phyloP scores from a whole-genome alignment of 2,113 vertebrate genomes.

The Apodemus sylvaticus region DNA sequence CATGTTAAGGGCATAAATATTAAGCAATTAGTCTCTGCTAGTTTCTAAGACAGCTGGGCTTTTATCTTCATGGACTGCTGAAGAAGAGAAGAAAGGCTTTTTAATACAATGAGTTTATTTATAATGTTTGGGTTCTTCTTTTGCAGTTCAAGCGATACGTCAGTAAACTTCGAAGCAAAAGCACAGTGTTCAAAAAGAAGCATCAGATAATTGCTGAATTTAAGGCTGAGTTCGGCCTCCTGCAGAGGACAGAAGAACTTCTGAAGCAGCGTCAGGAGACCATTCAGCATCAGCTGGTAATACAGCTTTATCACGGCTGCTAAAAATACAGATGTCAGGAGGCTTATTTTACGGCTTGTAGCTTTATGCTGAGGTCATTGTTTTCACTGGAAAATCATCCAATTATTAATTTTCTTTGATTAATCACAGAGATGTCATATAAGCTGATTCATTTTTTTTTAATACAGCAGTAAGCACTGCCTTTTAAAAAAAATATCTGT shows the following conservation, averaged over 20 bases:
- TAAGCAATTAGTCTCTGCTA: conserved; percentile 11
- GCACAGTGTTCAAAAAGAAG: conserved; percentile 92
- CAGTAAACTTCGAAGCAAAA: conserved; percentile 94
- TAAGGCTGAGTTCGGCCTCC: conserved; percentile 92
- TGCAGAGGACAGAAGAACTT: conserved; percentile 96
- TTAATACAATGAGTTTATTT: not conserved
- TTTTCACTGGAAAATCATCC: conserved; percentile 52
- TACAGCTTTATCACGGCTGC: not conserved
- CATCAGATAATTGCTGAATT: conserved; percentile 92
- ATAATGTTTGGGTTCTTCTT: not conserved
- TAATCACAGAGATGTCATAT: conserved; percentile 46
- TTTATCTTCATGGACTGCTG: not conserved
- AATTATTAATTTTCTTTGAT: conserved; percentile 62
- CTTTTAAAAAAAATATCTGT: conserved; percentile 4
- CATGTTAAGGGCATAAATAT: not conserved
- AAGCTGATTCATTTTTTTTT: conserved; percentile 58
- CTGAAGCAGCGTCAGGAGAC: conserved; percentile 90
- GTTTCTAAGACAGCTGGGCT: conserved; percentile 26
- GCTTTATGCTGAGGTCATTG: conserved; percentile 30
- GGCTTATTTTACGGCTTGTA: conserved; percentile 14
- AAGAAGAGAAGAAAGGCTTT: conserved; percentile 41
- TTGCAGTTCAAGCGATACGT: conserved; percentile 94
- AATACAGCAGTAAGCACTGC: conserved; percentile 33
- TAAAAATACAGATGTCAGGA: not conserved
- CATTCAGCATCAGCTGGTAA: conserved; percentile 94